Conservation (phyloP, 2,797 vertebrate species). For the Morelia viridis region DNA sequence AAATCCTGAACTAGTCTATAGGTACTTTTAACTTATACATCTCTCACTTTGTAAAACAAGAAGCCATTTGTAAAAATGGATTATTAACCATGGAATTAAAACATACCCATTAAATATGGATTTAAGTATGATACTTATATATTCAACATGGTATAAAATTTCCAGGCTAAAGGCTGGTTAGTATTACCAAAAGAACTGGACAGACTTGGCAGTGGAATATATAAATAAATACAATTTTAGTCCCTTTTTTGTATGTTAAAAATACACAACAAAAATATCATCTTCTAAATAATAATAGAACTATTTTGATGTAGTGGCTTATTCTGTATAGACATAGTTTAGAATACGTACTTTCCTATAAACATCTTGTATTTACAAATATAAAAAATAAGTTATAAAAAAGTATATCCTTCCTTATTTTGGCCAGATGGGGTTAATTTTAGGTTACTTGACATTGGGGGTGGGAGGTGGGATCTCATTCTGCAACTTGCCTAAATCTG, state of each 20-base stretch:
- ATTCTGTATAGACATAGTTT: slow-evolving; percentile 68
- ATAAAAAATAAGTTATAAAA: slow-evolving; percentile 79
- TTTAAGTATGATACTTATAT: slow-evolving; percentile 63
- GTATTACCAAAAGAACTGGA: slow-evolving; percentile 64
- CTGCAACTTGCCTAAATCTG: background rate
- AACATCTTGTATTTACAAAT: slow-evolving; percentile 81
- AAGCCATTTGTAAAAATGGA: slow-evolving; percentile 61
- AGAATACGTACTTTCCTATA: slow-evolving; percentile 77
- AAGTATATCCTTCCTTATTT: slow-evolving; percentile 76
- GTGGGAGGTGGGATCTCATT: background rate
- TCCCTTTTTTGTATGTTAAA: slow-evolving; percentile 67
- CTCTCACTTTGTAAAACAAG: slow-evolving; percentile 27
- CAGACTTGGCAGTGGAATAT: slow-evolving; percentile 59
- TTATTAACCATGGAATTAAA: slow-evolving; percentile 49
- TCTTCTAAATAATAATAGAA: slow-evolving; percentile 75
- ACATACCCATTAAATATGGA: slow-evolving; percentile 46
- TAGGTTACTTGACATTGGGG: background rate
- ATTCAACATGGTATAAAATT: slow-evolving; percentile 57
- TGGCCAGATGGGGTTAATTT: slow-evolving; percentile 48
- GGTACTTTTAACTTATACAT: slow-evolving; percentile 50
- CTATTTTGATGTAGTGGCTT: slow-evolving; percentile 71
- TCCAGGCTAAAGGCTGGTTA: slow-evolving; percentile 65
- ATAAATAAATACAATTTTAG: slow-evolving; percentile 76
- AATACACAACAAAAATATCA: slow-evolving; percentile 32
- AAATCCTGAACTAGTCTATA: slow-evolving; percentile 65